Percentiles rank a stretch among this genome's conserved stretches.
phyloP scores from a whole-genome alignment of 2,113 vertebrate species.

The Alaudala cheleensis region DNA sequence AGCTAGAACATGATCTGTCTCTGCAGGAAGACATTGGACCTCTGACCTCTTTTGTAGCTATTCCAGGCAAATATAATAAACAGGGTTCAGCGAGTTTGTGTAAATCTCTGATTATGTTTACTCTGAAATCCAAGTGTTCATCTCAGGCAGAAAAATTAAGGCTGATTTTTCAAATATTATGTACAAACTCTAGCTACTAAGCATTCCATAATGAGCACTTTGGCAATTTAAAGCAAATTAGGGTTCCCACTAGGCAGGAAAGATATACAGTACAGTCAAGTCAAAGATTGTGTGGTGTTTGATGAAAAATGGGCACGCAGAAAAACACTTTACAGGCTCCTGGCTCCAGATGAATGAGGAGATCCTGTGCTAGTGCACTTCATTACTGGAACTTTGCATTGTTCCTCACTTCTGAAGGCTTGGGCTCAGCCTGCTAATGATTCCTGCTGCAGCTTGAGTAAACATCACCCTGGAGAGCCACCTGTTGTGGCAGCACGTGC shows the following conservation, averaged over 20 bases:
- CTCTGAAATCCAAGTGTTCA: conserved; percentile 79
- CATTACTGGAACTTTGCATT: conserved; percentile 30
- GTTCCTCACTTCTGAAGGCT: conserved; percentile 15
- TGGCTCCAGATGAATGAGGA: conserved; percentile 55
- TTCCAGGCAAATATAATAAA: conserved; percentile 83
- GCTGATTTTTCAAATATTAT: conserved; percentile 82
- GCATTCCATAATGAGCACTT: conserved; percentile 79
- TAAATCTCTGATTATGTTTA: conserved; percentile 86
- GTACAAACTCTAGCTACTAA: conserved; percentile 80
- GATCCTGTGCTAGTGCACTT: conserved; percentile 16
- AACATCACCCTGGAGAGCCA: not conserved
- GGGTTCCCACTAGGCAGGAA: conserved; percentile 72
- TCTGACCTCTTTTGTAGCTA: conserved; percentile 83
- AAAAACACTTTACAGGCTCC: conserved; percentile 38
- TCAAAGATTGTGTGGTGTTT: conserved; percentile 61
- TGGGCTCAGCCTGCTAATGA: conserved; percentile 35
- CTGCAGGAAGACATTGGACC: conserved; percentile 80
- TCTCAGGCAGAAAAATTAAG: conserved; percentile 79
- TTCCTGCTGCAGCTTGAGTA: not conserved
- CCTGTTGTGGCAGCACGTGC: not conserved
- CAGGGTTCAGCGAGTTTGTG: conserved; percentile 79
- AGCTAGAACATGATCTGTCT: conserved; percentile 87
- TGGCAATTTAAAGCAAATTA: conserved; percentile 82
- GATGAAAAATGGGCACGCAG: conserved; percentile 66
- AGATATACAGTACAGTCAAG: conserved; percentile 65